Base-by-base conservation (phyloP, 2,888 invertebrate species). In the Noctuana brunneofusca region DNA sequence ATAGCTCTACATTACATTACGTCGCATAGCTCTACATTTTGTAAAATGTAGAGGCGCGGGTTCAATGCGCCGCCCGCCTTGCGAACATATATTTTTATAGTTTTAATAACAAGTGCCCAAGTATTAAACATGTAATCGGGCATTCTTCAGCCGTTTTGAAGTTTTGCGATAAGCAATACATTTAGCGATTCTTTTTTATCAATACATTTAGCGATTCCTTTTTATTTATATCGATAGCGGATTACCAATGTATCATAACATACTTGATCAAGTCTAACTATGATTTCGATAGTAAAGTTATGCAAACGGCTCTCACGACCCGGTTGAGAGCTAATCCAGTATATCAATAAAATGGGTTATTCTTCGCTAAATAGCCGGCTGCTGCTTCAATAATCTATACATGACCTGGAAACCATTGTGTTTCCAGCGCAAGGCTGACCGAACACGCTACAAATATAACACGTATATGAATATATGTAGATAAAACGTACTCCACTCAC, bases 331-430 rank as follows among this genome's bases (percentile, higher is more conserved):
- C 5, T 14, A 14, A 41, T 58, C 18, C 41, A 58, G 38, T 58
- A 43, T 53, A 59, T 59, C 59, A 59, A 53, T 60, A 46, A 53
- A 52, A 38, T 18, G n/a, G 53, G 48, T 54, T 16, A 53, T 43
- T 54, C 24, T 54, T 53, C 30, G 46, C n/a, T 35, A 24, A 60
- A 48, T 38, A 35, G 24, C 41, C 52, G 22, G 22, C 8, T 49
- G 43, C 52, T 35, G 49, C 24, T 62, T 46, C 60, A 55, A 58
- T 49, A 49, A 62, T 62, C 55, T 54, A 54, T 54, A 54, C 53
- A 54, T 60, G 60, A 60, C 60, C 60, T 62, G 60, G 49, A 62
- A 62, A 62, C 54, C 38, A 41, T 43, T 52, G 50, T 53, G 54
- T 35, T 48, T 54, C 20, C 60, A 48, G 54, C 60, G 24, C 60